Evolutionary conservation across 2,113 vertebrate species (phyloP), one percentile per base, ranked within the genome.

Genomic region (Syngnathoides biaculeatus): DNA sequence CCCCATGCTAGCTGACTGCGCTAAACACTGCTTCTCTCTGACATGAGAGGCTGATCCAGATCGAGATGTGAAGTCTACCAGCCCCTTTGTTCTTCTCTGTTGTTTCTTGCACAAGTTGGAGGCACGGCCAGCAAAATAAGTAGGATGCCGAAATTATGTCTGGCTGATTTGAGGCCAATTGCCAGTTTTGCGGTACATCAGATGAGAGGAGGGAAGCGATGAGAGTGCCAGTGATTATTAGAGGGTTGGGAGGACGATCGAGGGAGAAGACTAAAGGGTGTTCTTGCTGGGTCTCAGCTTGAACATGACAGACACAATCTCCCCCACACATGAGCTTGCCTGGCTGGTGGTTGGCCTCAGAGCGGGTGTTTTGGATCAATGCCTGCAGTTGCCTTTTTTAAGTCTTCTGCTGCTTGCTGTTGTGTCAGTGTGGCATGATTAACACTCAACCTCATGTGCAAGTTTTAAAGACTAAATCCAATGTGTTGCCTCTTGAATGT

Each of bases 151-250:
- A 74, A 79, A 91, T 92, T 90, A 89, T 73, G 78, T 90, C 82
- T 88, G 86, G 80, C 83, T 88, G 79, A 83, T 89, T 88, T 89
- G 79, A 90, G 77, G 81, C 80, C 89, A 89, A 91, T 89, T 91
- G 88, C 83, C 53, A 78, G 88, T 89, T 91, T 88, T 35, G 64
- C 68, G 4, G 60, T 47, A 71, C 71, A 53, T 78, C 72, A 71
- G 82, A 66, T 68, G 75, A 81, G 22, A 72, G 73, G 87, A 84
- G 77, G 83, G 77, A 42, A 78, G 83, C 78, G 72, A 84, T 75
- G 81, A 2, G 74, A 81, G 82, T 78, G 74, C 84, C 82, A 78
- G 84, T 85, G 87, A 84, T 91, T 89, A 91, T 91, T 89, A 87
- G 73, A 60, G 81, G 78, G 79, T 78, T 68, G 76, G 69, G 79